Conservation (phyloP, 1,140 invertebrate species). For the Mylabris phalerata region DNA sequence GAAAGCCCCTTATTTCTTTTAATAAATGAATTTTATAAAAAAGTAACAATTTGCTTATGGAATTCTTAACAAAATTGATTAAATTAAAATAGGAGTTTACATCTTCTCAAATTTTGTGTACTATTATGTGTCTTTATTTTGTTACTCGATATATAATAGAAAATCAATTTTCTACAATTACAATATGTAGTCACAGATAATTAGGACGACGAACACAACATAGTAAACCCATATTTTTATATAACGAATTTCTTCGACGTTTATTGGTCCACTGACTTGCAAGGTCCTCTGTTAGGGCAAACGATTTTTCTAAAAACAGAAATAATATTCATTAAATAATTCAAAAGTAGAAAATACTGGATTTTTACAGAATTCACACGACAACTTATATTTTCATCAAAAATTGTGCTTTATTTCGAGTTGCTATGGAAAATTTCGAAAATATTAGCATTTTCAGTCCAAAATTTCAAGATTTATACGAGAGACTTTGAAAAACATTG, state of each 20-base stretch:
- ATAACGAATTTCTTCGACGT: conserved; percentile 51
- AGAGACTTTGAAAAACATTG: too few relatives aligned
- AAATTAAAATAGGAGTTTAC: neutral
- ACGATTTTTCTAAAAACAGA: conserved; percentile 36
- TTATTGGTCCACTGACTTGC: conserved; percentile 54
- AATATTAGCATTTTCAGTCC: too few relatives aligned
- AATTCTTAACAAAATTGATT: neutral
- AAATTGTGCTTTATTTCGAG: too few relatives aligned
- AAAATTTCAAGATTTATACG: too few relatives aligned
- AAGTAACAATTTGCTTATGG: neutral
- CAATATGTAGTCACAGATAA: conserved; percentile 49
- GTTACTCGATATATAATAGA: neutral
- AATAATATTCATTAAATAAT: conserved; percentile 5
- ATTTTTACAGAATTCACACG: too few relatives aligned
- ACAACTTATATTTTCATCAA: too few relatives aligned
- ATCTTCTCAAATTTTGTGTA: neutral
- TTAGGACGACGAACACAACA: conserved; percentile 57
- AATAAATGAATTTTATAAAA: neutral
- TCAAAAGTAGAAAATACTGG: too few relatives aligned
- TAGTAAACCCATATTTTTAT: conserved; percentile 61
- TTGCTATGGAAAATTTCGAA: too few relatives aligned
- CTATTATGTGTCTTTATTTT: neutral
- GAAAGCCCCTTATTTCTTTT: neutral
- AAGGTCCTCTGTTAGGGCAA: conserved; percentile 47
- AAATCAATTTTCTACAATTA: too few relatives aligned